Evolutionary conservation across 2,888 invertebrate genomes (phyloP).

Genomic region (Drosophila gaucha): DNA sequence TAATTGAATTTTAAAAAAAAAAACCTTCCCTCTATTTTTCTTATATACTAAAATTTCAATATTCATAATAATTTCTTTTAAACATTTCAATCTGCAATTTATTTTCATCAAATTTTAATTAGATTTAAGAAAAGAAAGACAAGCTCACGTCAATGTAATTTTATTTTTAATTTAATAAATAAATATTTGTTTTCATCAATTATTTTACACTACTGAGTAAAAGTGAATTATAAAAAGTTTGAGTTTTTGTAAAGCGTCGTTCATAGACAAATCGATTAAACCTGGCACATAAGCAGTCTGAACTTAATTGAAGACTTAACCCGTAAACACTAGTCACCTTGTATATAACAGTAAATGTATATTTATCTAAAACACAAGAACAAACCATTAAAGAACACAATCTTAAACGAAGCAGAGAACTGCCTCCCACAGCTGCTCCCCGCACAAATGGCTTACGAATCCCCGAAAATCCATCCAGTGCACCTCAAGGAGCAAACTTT

Average conservation of each 20-base stretch:
- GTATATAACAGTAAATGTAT: constrained; percentile 33
- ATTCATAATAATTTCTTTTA: too few species aligned
- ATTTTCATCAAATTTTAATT: background rate
- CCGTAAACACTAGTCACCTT: constrained; percentile 16
- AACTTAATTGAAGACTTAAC: constrained; percentile 13
- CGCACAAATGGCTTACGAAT: constrained; percentile 56
- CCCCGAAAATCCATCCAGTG: constrained; percentile 22
- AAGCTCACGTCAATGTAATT: background rate
- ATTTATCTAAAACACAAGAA: constrained; percentile 8
- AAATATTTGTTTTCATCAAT: background rate
- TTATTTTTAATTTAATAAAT: background rate
- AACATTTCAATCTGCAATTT: background rate
- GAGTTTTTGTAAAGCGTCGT: background rate
- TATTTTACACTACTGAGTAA: background rate
- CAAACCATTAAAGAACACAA: constrained; percentile 4
- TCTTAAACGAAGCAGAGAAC: constrained; percentile 14
- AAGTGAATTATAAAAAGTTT: background rate
- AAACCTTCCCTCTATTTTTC: background rate
- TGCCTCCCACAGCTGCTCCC: constrained; percentile 46
- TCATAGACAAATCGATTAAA: constrained; percentile 17
- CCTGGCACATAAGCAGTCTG: constrained; percentile 23
- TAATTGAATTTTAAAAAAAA: background rate
- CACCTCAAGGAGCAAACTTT: constrained; percentile 27
- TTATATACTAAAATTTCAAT: background rate
- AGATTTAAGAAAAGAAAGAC: background rate